Evolutionary conservation across 2,888 invertebrate species (phyloP).

Genomic region (Rhorus exstirpatorius): DNA sequence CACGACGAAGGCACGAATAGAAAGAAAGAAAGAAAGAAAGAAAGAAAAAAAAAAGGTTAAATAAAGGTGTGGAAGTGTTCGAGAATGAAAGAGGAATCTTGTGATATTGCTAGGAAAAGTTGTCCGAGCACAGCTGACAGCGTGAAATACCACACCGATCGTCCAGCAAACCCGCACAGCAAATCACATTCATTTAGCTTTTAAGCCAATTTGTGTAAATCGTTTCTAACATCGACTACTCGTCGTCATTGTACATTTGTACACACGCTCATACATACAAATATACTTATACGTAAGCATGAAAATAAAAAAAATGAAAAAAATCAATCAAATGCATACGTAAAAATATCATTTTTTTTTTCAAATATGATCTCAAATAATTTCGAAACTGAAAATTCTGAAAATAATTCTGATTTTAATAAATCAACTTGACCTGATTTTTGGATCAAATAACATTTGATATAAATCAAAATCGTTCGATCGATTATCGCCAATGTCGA

Average conservation of each 20-base stretch:
- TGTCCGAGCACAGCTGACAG: conserved; percentile 28
- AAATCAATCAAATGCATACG: not conserved
- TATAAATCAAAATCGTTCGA: no score
- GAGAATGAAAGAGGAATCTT: conserved; percentile 14
- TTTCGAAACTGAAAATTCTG: no score
- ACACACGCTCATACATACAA: not conserved
- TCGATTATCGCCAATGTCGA: no score
- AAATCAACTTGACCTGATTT: no score
- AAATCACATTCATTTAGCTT: conserved; percentile 53
- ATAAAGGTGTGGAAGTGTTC: not conserved
- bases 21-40: conserved; percentile 7
- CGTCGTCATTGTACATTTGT: not conserved
- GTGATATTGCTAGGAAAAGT: conserved; percentile 33
- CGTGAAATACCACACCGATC: conserved; percentile 29
- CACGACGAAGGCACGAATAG: conserved; percentile 23
- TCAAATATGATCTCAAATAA: no score
- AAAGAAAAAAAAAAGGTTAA: not conserved
- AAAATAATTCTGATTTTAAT: no score
- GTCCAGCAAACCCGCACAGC: conserved; percentile 41
- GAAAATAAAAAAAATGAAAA: not conserved
- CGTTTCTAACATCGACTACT: conserved; percentile 39
- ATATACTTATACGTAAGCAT: not conserved
- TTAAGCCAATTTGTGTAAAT: conserved; percentile 61
- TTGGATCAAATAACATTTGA: no score
- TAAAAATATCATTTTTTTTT: no score